Percentiles rank a stretch among this genome's conserved stretches.
Conservation (phyloP, 2,113 vertebrate genomes). For the Egretta garzetta region DNA sequence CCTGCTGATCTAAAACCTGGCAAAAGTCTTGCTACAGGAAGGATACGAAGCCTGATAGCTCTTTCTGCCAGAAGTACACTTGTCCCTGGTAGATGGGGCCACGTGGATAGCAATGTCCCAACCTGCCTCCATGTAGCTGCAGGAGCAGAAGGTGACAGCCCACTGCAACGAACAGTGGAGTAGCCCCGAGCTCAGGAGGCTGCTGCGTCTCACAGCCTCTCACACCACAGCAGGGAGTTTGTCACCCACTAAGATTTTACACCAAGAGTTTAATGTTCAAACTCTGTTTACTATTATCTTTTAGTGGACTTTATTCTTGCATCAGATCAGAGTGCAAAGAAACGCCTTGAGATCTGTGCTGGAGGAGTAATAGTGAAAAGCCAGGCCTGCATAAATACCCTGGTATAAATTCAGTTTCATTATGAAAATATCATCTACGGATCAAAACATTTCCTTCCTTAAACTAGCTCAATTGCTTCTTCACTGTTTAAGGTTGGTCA, state of each 20-base stretch:
- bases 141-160: neutral
- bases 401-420: slow-evolving; percentile 39
- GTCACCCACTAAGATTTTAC: neutral
- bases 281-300: neutral
- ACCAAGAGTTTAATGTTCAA: neutral
- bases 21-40: neutral
- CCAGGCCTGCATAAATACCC: slow-evolving; percentile 13
- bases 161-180: neutral
- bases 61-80: neutral
- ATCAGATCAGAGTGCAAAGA: slow-evolving; percentile 18
- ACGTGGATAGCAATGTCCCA: neutral
- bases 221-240: neutral
- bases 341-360: slow-evolving; percentile 16
- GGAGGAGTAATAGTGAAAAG: neutral
- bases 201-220: neutral
- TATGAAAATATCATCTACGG: slow-evolving; percentile 42
- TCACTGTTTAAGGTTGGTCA: slow-evolving; percentile 54
- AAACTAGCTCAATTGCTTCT: slow-evolving; percentile 53
- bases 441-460: slow-evolving; percentile 50
- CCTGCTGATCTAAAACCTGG: neutral
- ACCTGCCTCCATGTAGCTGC: neutral
- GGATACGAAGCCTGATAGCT: neutral
- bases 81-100: neutral
- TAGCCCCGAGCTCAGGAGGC: neutral
- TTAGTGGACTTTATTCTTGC: slow-evolving; percentile 24